phyloP scores from a whole-genome alignment of 1,140 invertebrate species.

The roundworm (Caenorhabditis elegans) region WBcel235 BX284605.5:14194501-14195000 shows the following conservation, averaged over 20 bases:
- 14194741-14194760: not conserved
- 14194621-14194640: not conserved
- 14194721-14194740: not conserved
- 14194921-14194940: conserved; percentile 18
- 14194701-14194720: not conserved
- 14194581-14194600: not conserved
- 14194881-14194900: conserved; percentile 14
- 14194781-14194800: conserved; percentile 14
- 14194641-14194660: conserved; percentile 10
- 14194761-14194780: conserved; percentile 6
- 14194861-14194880: not conserved
- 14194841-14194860: not conserved
- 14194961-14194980: conserved; percentile 25
- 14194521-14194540: conserved; percentile 19
- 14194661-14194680: conserved; percentile 4
- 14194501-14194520: conserved; percentile 12
- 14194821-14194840: not conserved
- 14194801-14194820: conserved; percentile 5
- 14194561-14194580: conserved; percentile 24
- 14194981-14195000: conserved; percentile 15
- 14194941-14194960: not conserved
- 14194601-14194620: not conserved
- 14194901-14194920: conserved; percentile 10
- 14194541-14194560: conserved; percentile 8
- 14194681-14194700: conserved; percentile 13